Conservation (phyloP, 2,888 invertebrate species). For the Lottia scabra region DNA sequence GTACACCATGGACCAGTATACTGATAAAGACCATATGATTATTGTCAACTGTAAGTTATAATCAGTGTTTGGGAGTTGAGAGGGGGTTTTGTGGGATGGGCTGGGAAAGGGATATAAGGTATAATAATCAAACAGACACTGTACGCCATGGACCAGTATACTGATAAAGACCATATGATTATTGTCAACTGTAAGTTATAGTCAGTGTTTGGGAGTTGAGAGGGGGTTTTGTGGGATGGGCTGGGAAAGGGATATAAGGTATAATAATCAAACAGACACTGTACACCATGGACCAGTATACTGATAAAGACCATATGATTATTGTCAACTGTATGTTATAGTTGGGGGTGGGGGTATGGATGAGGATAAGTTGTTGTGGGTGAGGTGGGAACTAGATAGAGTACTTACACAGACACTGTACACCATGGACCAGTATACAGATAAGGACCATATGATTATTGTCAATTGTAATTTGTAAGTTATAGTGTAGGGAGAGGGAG, state of each 20-base stretch:
- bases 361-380: too few species aligned
- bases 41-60: conserved; percentile 65
- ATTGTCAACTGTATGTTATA: conserved; percentile 65
- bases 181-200: conserved; percentile 65
- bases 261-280: conserved; percentile 70
- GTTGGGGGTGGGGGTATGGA: too few species aligned
- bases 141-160: conserved; percentile 66
- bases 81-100: too few species aligned
- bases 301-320: conserved; percentile 57
- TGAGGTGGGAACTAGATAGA: too few species aligned
- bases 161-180: conserved; percentile 57
- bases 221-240: too few species aligned
- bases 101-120: too few species aligned
- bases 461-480: conserved; percentile 65
- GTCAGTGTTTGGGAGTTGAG: too few species aligned
- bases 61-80: too few species aligned
- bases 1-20: conserved; percentile 66
- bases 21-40: conserved; percentile 57
- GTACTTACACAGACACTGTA: conserved; percentile 69
- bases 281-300: conserved; percentile 66
- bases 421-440: conserved; percentile 65
- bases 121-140: conserved; percentile 70
- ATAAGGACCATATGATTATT: conserved; percentile 60
- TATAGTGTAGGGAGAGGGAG: not conserved
- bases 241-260: too few species aligned